Conservation (phyloP, 2,888 invertebrate species). For the Clivina fossor region DNA sequence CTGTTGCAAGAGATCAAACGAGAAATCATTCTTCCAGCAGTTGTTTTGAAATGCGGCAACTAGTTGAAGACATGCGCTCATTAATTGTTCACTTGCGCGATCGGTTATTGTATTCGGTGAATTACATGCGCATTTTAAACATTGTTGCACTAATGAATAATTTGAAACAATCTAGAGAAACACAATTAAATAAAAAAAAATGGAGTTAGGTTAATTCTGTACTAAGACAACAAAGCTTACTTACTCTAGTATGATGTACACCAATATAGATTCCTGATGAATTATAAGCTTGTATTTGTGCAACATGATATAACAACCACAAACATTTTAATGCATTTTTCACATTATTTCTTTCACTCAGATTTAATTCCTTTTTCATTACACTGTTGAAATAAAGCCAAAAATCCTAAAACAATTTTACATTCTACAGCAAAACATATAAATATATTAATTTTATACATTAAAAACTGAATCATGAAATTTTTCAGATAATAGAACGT, state of each 20-base stretch:
- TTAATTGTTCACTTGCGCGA: slow-evolving; percentile 37
- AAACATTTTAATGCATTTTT: slow-evolving; percentile 15
- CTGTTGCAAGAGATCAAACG: slow-evolving; percentile 48
- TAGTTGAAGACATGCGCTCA: slow-evolving; percentile 43
- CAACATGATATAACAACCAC: slow-evolving; percentile 21
- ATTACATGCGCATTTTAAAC: slow-evolving; percentile 43
- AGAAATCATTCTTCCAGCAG: slow-evolving; percentile 47
- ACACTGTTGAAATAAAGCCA: slow-evolving; percentile 25
- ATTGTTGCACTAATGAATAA: slow-evolving; percentile 43
- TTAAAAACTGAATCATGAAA: too few species aligned
- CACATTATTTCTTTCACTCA: slow-evolving; percentile 1
- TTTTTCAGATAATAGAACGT: too few species aligned
- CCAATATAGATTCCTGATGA: slow-evolving; percentile 12
- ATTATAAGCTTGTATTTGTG: slow-evolving; percentile 20
- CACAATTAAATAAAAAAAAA: slow-evolving; percentile 5
- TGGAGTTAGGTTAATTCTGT: too few species aligned
- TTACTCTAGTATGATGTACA: slow-evolving; percentile 11
- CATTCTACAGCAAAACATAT: background rate
- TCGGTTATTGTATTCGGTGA: slow-evolving; percentile 33
- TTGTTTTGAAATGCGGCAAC: slow-evolving; percentile 45
- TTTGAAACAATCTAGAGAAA: slow-evolving; percentile 39
- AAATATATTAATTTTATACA: background rate
- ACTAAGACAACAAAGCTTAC: too few species aligned
- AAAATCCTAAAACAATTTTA: slow-evolving; percentile 14
- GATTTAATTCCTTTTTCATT: slow-evolving; percentile 9